Base-by-base conservation (phyloP, 92 coral and sea anemone genomes). In the Heteractis magnifica region DNA sequence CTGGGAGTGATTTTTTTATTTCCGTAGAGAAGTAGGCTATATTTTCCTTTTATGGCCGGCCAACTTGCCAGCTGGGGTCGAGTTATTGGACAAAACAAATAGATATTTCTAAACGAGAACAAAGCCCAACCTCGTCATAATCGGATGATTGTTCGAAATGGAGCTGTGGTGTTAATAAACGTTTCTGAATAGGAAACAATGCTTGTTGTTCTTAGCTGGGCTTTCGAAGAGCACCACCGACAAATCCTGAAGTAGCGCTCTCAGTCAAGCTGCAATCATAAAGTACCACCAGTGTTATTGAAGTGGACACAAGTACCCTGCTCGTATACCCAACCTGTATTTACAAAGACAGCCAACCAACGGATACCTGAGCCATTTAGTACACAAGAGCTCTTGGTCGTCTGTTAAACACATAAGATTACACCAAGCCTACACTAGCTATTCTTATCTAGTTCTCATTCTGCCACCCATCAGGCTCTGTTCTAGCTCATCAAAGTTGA, bases 121-220 rank as follows among this genome's bases (percentile, higher is more conserved):
- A 93, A 91, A 89, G 88, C 78, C 77, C 60, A 1, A 83, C 80
- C 77, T 86, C 93, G 98, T 91, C 93, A 94, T 91, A 91, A 89
- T 87, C 93, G 87, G 83, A 87, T 91, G 89, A 92, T 89, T 93
- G 94, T 93, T 84, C 85, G 86, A 86, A 79, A 83, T 64, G 81
- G 87, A 76, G 89, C 89, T 71, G 82, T 84, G 92, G 92, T 94
- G 95, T 90, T 92, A 92, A 94, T 94, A 85, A 94, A 86, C 56
- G 88, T 83, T 76, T 81, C 91, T 81, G 92, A 93, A 88, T 88
- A 81, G 81, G 65, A 80, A 41, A 94, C 98, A 94, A 94, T 89
- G 92, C 82, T 74, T 94, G 98, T 94, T 94, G 95, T 92, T 94
- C 95, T 92, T 91, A 76, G 88, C 49, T 59, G 77, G 49, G 80